Percentiles rank a stretch among this genome's conserved stretches.
phyloP scores from a whole-genome alignment of 2,113 vertebrate species.

The Alouatta palliata region DNA sequence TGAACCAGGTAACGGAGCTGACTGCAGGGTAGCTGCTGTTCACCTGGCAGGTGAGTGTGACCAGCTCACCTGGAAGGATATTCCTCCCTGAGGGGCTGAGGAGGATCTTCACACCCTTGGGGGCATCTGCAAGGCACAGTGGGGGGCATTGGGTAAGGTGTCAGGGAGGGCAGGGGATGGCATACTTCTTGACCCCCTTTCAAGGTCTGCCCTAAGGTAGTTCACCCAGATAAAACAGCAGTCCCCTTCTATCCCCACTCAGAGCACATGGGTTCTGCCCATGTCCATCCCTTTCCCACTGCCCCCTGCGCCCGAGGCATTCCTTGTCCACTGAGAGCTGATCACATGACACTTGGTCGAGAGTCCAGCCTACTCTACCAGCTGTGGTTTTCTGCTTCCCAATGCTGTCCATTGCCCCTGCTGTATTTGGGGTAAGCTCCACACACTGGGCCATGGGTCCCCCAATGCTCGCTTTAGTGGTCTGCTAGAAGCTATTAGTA shows the following conservation, averaged over 20 bases:
- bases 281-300: neutral
- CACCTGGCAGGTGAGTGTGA: slow-evolving; percentile 77
- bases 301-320: neutral
- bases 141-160: accelerated
- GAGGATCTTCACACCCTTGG: slow-evolving; percentile 58
- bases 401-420: neutral
- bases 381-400: neutral
- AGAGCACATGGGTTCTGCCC: neutral
- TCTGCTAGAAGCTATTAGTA: neutral
- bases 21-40: slow-evolving; percentile 80
- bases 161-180: too few relatives aligned
- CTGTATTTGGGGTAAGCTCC: neutral
- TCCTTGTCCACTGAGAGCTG: neutral
- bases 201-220: neutral
- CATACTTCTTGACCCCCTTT: neutral
- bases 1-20: slow-evolving; percentile 71
- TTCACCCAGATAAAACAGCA: neutral
- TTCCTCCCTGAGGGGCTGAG: slow-evolving; percentile 65
- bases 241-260: neutral
- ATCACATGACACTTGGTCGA: neutral
- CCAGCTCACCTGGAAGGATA: slow-evolving; percentile 75
- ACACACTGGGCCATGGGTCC: neutral
- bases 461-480: neutral
- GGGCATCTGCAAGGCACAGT: slow-evolving; percentile 73
- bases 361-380: neutral